phyloP scores from a whole-genome alignment of 53 echinoderm and acorn worm species.

The Glandiceps talaboti region DNA sequence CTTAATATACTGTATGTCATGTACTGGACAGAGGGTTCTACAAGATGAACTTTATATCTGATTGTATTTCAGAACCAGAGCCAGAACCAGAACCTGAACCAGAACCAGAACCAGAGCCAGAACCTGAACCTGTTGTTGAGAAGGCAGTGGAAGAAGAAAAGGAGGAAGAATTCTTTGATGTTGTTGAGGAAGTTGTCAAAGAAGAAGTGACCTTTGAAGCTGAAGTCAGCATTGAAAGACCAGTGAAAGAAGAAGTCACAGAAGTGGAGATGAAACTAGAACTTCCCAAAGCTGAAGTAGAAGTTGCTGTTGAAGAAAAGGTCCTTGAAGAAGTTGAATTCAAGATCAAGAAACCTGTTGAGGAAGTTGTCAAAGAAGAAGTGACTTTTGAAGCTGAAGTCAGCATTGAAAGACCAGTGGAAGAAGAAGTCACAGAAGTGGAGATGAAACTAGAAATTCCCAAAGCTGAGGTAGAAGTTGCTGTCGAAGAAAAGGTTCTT shows the following conservation, averaged over 20 bases:
- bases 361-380: no score
- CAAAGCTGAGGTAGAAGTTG: no score
- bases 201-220: conserved; percentile 5
- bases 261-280: conserved; percentile 10
- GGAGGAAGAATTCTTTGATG: no score
- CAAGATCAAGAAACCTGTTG: conserved; percentile 7
- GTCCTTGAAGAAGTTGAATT: conserved; percentile 26
- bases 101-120: conserved; percentile 1
- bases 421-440: conserved; percentile 25
- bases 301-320: no score
- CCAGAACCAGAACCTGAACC: conserved; percentile 6
- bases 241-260: conserved; percentile 5
- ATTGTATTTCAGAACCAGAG: conserved; percentile 6
- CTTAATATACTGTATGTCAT: no score
- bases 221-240: no score
- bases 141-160: not conserved
- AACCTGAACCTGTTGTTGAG: no score
- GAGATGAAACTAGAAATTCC: no score
- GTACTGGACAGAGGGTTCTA: no score
- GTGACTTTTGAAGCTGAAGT: no score
- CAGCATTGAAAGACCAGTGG: not conserved
- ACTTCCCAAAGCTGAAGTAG: not conserved
- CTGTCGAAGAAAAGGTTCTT: not conserved
- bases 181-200: not conserved
- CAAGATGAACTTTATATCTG: no score